Conservation (phyloP, 2,888 invertebrate genomes). For the Drosophila kanekoi region DNA sequence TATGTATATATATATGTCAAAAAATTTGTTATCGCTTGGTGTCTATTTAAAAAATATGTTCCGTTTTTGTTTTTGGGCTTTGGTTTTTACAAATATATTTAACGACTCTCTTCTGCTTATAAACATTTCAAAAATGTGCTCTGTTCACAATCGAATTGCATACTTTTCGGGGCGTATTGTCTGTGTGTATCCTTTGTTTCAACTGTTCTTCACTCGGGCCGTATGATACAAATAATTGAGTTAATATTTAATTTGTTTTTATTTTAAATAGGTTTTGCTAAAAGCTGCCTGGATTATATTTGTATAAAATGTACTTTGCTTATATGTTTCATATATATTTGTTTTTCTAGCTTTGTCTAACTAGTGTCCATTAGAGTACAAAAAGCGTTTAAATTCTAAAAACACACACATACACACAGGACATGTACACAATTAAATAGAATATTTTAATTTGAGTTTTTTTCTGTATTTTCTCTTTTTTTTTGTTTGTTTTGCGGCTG, state of each 20-base stretch:
- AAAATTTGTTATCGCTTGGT: conserved; percentile 61
- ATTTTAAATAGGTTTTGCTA: conserved; percentile 26
- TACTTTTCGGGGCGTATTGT: conserved; percentile 71
- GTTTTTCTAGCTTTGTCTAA: conserved; percentile 62
- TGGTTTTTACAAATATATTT: conserved; percentile 61
- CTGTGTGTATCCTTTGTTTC: conserved; percentile 59
- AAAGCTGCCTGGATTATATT: conserved; percentile 57
- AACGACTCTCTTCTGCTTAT: conserved; percentile 48
- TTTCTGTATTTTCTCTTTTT: conserved; percentile 11
- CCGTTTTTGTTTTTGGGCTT: conserved; percentile 22
- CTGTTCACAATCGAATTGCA: conserved; percentile 77
- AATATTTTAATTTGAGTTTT: conserved; percentile 19
- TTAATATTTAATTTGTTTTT: conserved; percentile 14
- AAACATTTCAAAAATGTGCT: conserved; percentile 80
- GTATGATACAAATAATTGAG: conserved; percentile 48
- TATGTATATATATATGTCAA: conserved; percentile 60
- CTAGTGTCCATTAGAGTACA: conserved; percentile 68
- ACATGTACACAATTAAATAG: conserved; percentile 30
- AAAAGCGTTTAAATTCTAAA: conserved; percentile 64
- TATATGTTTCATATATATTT: conserved; percentile 38
- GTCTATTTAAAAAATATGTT: conserved; percentile 52
- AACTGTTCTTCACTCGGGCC: conserved; percentile 29
- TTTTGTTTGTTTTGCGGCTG: conserved; percentile 6
- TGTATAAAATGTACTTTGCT: conserved; percentile 52
- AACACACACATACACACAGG: conserved; percentile 35